Conservation (phyloP, 2,113 vertebrate genomes). For the Acanthisitta chloris region DNA sequence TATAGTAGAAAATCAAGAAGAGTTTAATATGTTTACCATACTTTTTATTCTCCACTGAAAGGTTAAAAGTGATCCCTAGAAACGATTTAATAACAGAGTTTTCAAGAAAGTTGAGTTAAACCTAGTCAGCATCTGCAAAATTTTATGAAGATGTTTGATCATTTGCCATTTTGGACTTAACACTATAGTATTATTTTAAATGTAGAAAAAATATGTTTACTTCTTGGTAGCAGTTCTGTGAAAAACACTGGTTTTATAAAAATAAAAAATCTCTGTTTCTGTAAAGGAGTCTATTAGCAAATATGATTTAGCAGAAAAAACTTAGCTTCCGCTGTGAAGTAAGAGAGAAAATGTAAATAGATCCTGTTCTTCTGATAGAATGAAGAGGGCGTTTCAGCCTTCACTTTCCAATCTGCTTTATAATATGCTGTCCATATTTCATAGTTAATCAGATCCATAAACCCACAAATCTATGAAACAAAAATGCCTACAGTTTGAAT, state of each 20-base stretch:
- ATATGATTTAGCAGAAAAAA: neutral
- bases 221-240: neutral
- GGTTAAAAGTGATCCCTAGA: neutral
- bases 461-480: neutral
- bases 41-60: neutral
- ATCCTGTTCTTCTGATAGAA: neutral
- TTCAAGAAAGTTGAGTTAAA: neutral
- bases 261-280: neutral
- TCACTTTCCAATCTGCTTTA: slow-evolving; percentile 6
- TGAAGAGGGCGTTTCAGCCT: neutral
- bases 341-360: neutral
- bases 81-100: neutral
- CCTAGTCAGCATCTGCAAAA: neutral
- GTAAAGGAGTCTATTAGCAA: neutral
- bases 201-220: neutral
- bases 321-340: neutral
- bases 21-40: neutral
- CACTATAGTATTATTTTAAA: neutral
- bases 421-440: neutral
- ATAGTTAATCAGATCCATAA: slow-evolving; percentile 15
- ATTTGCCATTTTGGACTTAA: neutral
- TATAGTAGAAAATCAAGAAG: neutral
- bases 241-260: neutral
- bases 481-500: neutral
- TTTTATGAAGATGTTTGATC: neutral